Evolutionary conservation across 1,140 invertebrate genomes (phyloP).

Genomic region (Camponotus pennsylvanicus): DNA sequence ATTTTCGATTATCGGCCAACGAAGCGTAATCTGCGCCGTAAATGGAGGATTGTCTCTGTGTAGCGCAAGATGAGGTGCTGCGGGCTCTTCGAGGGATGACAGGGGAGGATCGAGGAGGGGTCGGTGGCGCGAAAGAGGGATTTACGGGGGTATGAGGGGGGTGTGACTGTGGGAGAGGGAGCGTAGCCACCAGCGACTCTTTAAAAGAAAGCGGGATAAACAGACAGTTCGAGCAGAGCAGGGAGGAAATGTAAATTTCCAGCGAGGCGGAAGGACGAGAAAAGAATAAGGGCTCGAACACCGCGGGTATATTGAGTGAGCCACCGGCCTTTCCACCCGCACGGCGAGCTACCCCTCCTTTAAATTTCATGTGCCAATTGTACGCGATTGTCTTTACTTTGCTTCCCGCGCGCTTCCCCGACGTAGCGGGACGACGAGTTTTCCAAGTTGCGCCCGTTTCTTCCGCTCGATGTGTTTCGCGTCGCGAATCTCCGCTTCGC

Average conservation of each 20-base stretch:
- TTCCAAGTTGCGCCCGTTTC: slow-evolving; percentile 53
- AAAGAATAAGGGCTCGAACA: slow-evolving; percentile 85
- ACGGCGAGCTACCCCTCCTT: slow-evolving; percentile 78
- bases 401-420: slow-evolving; percentile 73
- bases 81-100: slow-evolving; percentile 75
- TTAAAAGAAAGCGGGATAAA: slow-evolving; percentile 86
- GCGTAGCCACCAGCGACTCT: slow-evolving; percentile 82
- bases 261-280: slow-evolving; percentile 85
- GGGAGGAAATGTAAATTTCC: slow-evolving; percentile 86
- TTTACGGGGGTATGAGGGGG: slow-evolving; percentile 41
- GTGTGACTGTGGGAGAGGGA: slow-evolving; percentile 40
- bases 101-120: slow-evolving; percentile 47
- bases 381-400: slow-evolving; percentile 84
- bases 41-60: slow-evolving; percentile 85
- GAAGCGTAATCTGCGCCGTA: slow-evolving; percentile 84
- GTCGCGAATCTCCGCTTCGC: slow-evolving; percentile 1
- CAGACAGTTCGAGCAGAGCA: slow-evolving; percentile 83
- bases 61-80: slow-evolving; percentile 81
- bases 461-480: slow-evolving; percentile 37
- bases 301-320: slow-evolving; percentile 84
- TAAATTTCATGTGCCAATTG: slow-evolving; percentile 87
- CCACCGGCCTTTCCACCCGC: slow-evolving; percentile 73
- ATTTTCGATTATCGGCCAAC: slow-evolving; percentile 85
- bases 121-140: slow-evolving; percentile 42
- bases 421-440: slow-evolving; percentile 54